Percentiles rank a stretch among this genome's conserved stretches.
phyloP scores from a whole-genome alignment of 23 tunicate species.

The Halocynthia aurantium region DNA sequence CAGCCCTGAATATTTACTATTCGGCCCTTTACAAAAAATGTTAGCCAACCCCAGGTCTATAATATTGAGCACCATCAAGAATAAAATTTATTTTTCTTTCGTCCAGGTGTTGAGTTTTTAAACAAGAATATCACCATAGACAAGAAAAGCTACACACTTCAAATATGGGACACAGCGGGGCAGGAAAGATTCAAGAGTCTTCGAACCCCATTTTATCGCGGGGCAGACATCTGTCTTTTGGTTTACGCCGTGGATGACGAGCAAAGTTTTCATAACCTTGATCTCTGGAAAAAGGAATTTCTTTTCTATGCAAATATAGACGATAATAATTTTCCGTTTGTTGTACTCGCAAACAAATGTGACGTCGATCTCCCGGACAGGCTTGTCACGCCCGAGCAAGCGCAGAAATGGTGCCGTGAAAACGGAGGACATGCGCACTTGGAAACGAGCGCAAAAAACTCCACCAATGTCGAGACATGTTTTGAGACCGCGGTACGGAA shows the following conservation, averaged over 20 bases:
- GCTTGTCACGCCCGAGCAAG: conserved; percentile 34
- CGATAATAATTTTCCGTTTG: conserved; percentile 64
- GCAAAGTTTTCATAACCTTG: conserved; percentile 67
- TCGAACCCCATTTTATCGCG: conserved; percentile 93
- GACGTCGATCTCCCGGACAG: conserved; percentile 60
- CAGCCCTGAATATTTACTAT: too few species aligned
- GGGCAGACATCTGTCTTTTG: conserved; percentile 86
- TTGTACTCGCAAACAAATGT: conserved; percentile 74
- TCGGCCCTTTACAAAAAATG: too few species aligned
- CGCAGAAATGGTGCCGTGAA: conserved; percentile 51
- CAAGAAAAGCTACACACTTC: conserved; percentile 53
- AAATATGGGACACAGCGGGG: conserved; percentile 96
- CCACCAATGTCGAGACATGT: conserved; percentile 60
- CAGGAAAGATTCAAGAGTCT: conserved; percentile 87
- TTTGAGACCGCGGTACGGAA: conserved; percentile 68
- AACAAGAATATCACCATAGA: conserved; percentile 68
- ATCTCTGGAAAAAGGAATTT: conserved; percentile 77
- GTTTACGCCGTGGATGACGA: conserved; percentile 84
- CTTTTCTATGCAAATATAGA: conserved; percentile 69
- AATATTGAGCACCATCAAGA: too few species aligned
- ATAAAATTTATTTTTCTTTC: neutral
- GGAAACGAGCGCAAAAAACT: conserved; percentile 81
- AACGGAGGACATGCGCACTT: conserved; percentile 70
- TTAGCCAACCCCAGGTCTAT: too few species aligned
- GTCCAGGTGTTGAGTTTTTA: conserved; percentile 89